Evolutionary conservation across 2,113 vertebrate genomes (phyloP).

Genomic region (Cyprinus carpio): DNA sequence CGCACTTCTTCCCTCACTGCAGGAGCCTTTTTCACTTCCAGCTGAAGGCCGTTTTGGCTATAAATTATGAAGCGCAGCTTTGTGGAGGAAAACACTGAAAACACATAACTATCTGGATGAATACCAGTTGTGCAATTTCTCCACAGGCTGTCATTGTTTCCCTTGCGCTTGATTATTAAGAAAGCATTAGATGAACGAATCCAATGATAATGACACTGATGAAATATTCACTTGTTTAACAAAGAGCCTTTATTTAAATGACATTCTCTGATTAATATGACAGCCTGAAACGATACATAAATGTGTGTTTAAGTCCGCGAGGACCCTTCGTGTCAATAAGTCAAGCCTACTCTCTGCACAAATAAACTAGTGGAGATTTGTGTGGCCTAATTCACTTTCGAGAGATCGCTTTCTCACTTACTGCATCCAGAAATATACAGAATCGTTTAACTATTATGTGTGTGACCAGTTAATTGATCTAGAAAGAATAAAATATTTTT

Average conservation of each 20-base stretch:
- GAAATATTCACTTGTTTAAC: not conserved
- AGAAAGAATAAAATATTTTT: conserved; percentile 37
- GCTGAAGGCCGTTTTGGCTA: conserved; percentile 12
- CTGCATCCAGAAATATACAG: not conserved
- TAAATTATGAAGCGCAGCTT: conserved; percentile 40
- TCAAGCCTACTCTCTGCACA: not conserved
- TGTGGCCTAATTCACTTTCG: conserved; percentile 6
- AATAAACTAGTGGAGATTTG: conserved; percentile 1
- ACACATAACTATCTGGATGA: conserved; percentile 54
- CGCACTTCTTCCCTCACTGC: conserved; percentile 37
- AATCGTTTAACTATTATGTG: conserved; percentile 18
- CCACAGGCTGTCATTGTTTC: conserved; percentile 33
- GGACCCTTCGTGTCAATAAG: not conserved
- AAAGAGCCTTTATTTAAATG: not conserved
- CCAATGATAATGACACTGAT: not conserved
- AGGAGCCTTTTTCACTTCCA: conserved; percentile 41
- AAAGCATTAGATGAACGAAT: not conserved
- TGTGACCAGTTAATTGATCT: conserved; percentile 29
- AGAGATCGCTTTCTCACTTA: conserved; percentile 12
- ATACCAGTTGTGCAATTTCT: conserved; percentile 42
- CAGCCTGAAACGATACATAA: not conserved
- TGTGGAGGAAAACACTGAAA: conserved; percentile 49
- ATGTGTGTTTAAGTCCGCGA: not conserved
- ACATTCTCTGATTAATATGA: not conserved
- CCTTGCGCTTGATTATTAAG: not conserved